phyloP scores from a whole-genome alignment of 2,113 vertebrate species.

The Excalfactoria chinensis region DNA sequence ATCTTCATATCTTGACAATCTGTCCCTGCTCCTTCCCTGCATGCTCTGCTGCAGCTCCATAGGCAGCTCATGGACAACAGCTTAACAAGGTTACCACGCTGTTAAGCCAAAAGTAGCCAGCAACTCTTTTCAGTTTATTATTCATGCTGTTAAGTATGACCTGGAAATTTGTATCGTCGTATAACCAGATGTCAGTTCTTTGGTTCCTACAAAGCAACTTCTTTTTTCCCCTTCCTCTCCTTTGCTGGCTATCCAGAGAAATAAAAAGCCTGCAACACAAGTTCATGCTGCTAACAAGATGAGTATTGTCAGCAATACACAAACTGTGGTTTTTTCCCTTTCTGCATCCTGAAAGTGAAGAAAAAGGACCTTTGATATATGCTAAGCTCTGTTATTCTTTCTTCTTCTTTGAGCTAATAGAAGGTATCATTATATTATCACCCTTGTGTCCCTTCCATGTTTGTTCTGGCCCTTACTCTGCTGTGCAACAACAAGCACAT shows the following conservation, averaged over 20 bases:
- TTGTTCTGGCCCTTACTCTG: constrained; percentile 62
- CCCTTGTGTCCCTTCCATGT: constrained; percentile 63
- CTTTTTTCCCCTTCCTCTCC: neutral
- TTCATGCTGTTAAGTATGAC: constrained; percentile 37
- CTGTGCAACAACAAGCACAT: constrained; percentile 71
- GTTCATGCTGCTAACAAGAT: constrained; percentile 55
- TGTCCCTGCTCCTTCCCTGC: neutral
- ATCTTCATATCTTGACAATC: neutral
- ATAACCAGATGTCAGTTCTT: constrained; percentile 46
- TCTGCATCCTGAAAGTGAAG: constrained; percentile 53
- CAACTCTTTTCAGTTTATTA: constrained; percentile 27
- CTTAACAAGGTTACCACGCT: neutral
- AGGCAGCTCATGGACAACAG: neutral
- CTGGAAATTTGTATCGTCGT: constrained; percentile 44
- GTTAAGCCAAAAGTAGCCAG: constrained; percentile 31
- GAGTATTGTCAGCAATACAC: constrained; percentile 50
- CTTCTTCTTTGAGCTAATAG: constrained; percentile 51
- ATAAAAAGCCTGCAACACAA: neutral
- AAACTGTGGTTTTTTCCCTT: constrained; percentile 46
- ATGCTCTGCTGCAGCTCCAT: neutral
- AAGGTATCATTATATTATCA: constrained; percentile 70
- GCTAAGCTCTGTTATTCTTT: constrained; percentile 37
- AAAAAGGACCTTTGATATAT: constrained; percentile 51
- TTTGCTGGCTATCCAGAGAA: neutral
- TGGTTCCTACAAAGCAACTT: constrained; percentile 1